These are phyloP conservation scores for Pogonognathellus flavescens DNA, from an alignment of 1,140 invertebrate genomes.

Conservation along the genomic window DNA sequence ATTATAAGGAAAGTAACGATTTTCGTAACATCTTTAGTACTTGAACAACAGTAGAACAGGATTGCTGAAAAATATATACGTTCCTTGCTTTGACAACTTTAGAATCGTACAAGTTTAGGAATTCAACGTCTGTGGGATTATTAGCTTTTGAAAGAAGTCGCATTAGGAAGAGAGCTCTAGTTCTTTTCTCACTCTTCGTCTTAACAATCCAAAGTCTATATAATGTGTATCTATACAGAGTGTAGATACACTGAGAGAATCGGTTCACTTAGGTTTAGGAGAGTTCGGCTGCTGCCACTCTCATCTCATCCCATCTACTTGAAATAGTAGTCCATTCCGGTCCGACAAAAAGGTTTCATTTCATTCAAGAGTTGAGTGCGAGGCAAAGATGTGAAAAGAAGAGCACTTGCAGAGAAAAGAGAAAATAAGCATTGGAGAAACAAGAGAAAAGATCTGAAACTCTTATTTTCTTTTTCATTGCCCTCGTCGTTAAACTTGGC, in stretches of 20 bases:
- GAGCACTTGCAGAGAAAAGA: not conserved
- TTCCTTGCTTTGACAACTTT: conserved; percentile 34
- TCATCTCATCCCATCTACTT: conserved; percentile 20
- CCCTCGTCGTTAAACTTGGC: not conserved
- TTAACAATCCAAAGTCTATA: conserved; percentile 19
- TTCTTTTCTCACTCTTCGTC: conserved; percentile 31
- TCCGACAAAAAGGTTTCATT: conserved; percentile 47
- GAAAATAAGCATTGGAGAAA: conserved; percentile 35
- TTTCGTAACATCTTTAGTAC: conserved; percentile 4
- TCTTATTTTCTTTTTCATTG: conserved; percentile 50
- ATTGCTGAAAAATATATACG: not conserved
- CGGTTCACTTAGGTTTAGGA: conserved; percentile 38
- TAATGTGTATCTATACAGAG: not conserved
- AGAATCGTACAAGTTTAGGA: conserved; percentile 42
- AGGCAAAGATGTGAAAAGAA: conserved; percentile 41
- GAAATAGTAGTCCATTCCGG: conserved; percentile 46
- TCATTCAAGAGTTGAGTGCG: conserved; percentile 23
- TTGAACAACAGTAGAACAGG: conserved; percentile 1
- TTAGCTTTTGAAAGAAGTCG: conserved; percentile 57
- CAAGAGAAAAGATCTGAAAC: conserved; percentile 45
- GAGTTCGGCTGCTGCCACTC: not conserved
- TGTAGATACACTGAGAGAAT: not conserved
- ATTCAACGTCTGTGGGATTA: conserved; percentile 47
- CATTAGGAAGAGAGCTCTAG: conserved; percentile 23
- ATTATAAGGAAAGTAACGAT: conserved; percentile 7